Evolutionary conservation across 2,888 invertebrate genomes (phyloP), one percentile per base, ranked within the genome.

Genomic region (Orchesellides sinensis): DNA sequence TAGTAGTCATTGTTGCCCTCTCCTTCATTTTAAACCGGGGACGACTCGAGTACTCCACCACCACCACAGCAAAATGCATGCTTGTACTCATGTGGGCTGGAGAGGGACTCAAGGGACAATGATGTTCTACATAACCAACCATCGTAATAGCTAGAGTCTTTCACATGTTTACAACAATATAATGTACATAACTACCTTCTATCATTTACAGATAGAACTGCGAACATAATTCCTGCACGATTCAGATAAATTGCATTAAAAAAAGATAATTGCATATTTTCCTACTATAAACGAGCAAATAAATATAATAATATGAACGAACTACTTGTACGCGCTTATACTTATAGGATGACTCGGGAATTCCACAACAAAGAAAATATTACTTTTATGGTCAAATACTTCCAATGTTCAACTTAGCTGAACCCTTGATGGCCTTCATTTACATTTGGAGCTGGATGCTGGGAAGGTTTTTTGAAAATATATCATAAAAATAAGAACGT

Each of bases 401-500:
- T 63, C 25, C 54, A 25, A 27, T 29, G 19, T 49, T 78, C 49
- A 56, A 27, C 47, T 78, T 78, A 78, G 78, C 78, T 78, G 45
- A 78, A 78, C 10, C 78, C 78, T 19, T 78, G 78, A 61, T 78
- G 78, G 19, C 69, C 59, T 69, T 78, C 78, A 32, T 78, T 78
- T 32, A 69, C 78, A 45, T 78, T 78, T 23, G 78, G 61, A 49
- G 74, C 68, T 19, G 79, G 84, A 80, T 85, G 89, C 87, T 47
- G 88, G 14, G 87, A 84, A 17, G 88, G 88, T 78, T 88, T 88
- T 47, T 27, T 21, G 21, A 19, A 56, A 56, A 56, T 35, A 5
- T 8, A 35, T 35, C 12, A 8, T 8, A 35, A 8, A 35, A n/a
- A n/a, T n/a, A n/a, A n/a, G n/a, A n/a, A n/a, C n/a, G n/a, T n/a